Evolutionary conservation across 2,797 vertebrate species (phyloP), one percentile per base, ranked within the genome.

Genomic region (Falco naumanni): DNA sequence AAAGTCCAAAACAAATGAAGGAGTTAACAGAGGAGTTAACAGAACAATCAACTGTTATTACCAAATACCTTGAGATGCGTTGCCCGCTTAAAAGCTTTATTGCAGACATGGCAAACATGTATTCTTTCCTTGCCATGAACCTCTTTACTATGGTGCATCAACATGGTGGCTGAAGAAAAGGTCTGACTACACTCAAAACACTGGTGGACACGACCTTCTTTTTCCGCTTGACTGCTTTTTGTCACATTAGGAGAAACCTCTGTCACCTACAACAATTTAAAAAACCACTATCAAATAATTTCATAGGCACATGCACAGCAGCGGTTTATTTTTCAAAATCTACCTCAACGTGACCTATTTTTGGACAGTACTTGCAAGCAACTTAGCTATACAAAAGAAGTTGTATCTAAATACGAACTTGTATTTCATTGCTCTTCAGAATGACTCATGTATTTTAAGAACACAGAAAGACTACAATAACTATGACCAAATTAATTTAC

Each of bases 61-160:
- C 60, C 53, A 89, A 92, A 10, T 98, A 99, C 99, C 99, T 99
- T 99, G 91, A 99, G 98, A 96, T 99, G 99, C 4, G 99, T 99
- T 34, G 99, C 99, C 14, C 99, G 97, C 95, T 99, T 99, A 95
- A 99, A 99, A 84, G 99, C 99, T 97, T 99, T 99, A 97, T 97
- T 98, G 96, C 99, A 99, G 91, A 99, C 78, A 3, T 96, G 97
- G 93, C 99, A 99, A 70, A 99, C 98, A 1, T 99, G 99, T 92
- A 99, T 99, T 93, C 99, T 98, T 96, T 99, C 99, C 66, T 99
- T 99, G 89, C 99, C 99, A 1, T 99, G 99, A 48, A 97, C 98
- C 93, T 99, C 99, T 95, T 98, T 98, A 95, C 99, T 98, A 94
- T 99, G 99, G 48, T 99, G 99, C 18, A 98, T 98, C 94, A 99